Conservation (phyloP, 2,797 vertebrate genomes). For the Enteromius viviparus region DNA sequence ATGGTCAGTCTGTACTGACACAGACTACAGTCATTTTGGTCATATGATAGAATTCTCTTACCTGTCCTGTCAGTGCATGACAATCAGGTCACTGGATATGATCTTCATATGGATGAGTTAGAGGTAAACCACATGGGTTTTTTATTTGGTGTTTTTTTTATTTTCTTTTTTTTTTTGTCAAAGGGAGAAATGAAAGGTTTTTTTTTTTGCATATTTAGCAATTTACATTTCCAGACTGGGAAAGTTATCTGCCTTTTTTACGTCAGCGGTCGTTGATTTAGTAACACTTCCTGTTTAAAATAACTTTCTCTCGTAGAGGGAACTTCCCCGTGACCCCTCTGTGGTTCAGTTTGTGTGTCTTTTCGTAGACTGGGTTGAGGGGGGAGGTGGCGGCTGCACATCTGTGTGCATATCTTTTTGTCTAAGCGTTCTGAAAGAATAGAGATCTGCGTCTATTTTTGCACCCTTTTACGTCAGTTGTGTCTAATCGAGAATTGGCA, state of each 20-base stretch:
- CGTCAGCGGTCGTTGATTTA: constrained; percentile 59
- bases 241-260: constrained; percentile 59
- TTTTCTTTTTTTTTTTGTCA: constrained; percentile 51
- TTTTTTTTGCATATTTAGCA: constrained; percentile 54
- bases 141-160: constrained; percentile 43
- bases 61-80: constrained; percentile 12
- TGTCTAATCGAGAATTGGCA: not conserved
- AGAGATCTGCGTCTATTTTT: constrained; percentile 36
- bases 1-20: not conserved
- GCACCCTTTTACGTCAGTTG: constrained; percentile 41
- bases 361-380: not conserved
- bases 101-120: constrained; percentile 14
- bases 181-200: constrained; percentile 51
- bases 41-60: not conserved
- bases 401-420: constrained; percentile 27
- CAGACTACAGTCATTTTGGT: not conserved
- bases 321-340: constrained; percentile 63
- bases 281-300: constrained; percentile 65
- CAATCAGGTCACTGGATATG: constrained; percentile 16
- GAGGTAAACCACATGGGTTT: constrained; percentile 43
- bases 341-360: constrained; percentile 13
- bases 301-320: constrained; percentile 73
- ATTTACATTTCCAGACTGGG: constrained; percentile 58
- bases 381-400: not conserved
- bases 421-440: not conserved